Evolutionary conservation across 2,888 invertebrate species (phyloP), one percentile per base, ranked within the genome.

Genomic region (Aromia moschata): DNA sequence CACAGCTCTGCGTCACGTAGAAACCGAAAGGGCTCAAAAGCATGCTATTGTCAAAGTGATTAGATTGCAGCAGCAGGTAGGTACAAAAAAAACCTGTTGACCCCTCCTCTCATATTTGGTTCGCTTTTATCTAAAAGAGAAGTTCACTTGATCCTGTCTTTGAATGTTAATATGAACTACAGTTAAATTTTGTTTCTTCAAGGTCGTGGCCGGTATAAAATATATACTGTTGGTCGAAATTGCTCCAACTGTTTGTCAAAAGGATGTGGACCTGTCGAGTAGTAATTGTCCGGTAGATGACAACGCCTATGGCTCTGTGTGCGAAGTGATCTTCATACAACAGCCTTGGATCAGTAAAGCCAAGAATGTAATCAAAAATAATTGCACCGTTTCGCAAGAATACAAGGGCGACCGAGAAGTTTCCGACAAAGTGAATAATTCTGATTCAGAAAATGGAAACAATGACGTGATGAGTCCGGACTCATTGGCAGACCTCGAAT

Each of bases 291-390:
- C 80, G 5, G 67, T 77, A 65, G 70, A 71, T 49, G 44, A 54
- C 0, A 67, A 71, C 17, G 69, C 59, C 33, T 64, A 58, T 11
- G 57, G 65, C 64, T 75, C 59, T 66, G 70, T 51, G 4, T 91
- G 90, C 74, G 84, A 85, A 66, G 77, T 90, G 61, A 83, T 85
- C 14, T 84, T 88, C 69, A 77, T 88, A 55, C 87, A 89, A 74
- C 86, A 87, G 70, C 87, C 88, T 0, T 89, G 90, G 89, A 74
- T 86, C 17, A 83, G 83, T 44, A 87, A 85, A 74, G 84, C 84
- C 41, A 85, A 87, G 71, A 83, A 86, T 10, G 82, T 90, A 56
- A 76, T 86, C 44, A 80, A 84, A 16, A 89, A 90, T 68, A 90
- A 90, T 71, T 90, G 90, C 72, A 89, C 88, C 1, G 77, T 80